Conservation (phyloP, 2,113 vertebrate species). For the Mungos mungo region DNA sequence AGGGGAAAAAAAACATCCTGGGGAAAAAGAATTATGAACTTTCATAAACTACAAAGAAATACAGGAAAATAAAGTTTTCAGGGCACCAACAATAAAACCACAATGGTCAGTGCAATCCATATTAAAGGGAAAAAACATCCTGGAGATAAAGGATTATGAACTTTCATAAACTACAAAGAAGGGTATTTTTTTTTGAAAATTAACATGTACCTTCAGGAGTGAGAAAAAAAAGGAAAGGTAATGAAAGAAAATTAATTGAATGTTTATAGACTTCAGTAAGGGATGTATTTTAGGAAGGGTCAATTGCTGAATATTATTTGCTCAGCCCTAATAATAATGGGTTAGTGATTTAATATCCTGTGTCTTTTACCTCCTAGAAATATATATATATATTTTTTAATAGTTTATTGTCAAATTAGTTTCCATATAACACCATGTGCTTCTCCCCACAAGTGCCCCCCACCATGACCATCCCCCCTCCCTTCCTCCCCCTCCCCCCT, state of each 20-base stretch:
- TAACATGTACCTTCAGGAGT: constrained; percentile 25
- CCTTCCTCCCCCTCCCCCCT: too few relatives aligned
- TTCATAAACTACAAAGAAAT: background rate
- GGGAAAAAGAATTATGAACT: background rate
- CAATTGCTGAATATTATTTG: constrained; percentile 65
- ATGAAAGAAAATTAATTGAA: constrained; percentile 65
- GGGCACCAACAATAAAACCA: background rate
- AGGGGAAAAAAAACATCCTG: background rate
- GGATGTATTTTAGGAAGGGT: constrained; percentile 60
- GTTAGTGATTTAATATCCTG: constrained; percentile 35
- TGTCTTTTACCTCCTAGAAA: constrained; percentile 37
- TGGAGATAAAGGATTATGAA: background rate
- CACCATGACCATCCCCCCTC: too few relatives aligned
- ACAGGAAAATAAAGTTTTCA: background rate
- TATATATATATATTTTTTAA: too few relatives aligned
- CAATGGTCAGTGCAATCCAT: background rate
- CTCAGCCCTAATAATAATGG: constrained; percentile 42
- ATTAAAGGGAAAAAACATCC: background rate
- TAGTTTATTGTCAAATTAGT: too few relatives aligned
- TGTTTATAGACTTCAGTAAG: constrained; percentile 48
- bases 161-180: background rate
- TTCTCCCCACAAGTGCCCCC: too few relatives aligned
- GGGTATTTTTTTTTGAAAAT: background rate
- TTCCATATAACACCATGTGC: too few relatives aligned
- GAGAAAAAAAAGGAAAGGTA: constrained; percentile 42